A percentile compares a stretch with the other conserved stretches of the same genome.
phyloP scores from a whole-genome alignment of 2,113 vertebrate species.

The Tyto alba region DNA sequence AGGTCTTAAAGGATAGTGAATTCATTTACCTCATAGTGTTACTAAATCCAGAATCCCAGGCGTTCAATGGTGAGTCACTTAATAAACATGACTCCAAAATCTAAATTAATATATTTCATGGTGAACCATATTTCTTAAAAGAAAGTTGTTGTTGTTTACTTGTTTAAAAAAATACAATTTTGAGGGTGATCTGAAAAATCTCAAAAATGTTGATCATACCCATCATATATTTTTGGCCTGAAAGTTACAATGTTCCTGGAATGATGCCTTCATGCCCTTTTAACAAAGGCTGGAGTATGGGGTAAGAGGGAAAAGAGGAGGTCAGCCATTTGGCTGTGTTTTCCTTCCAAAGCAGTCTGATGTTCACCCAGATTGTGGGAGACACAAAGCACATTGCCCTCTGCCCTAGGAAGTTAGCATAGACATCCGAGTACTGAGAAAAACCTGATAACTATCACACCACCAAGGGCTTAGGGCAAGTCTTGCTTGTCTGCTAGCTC shows the following conservation, averaged over 20 bases:
- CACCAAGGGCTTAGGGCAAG: neutral
- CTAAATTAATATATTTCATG: neutral
- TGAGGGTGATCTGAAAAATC: neutral
- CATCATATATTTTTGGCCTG: neutral
- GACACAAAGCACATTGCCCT: neutral
- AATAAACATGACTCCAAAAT: neutral
- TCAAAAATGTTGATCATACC: neutral
- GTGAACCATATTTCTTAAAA: neutral
- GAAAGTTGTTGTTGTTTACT: neutral
- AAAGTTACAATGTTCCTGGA: neutral
- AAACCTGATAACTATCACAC: neutral
- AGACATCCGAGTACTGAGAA: neutral
- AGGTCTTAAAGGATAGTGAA: neutral
- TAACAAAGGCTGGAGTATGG: neutral
- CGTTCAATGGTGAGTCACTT: neutral
- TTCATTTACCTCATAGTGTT: too few species aligned
- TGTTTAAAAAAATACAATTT: neutral
- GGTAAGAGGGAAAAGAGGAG: neutral
- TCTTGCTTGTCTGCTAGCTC: neutral
- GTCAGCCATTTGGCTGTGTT: neutral
- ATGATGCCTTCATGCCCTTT: neutral
- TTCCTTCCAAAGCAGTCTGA: neutral
- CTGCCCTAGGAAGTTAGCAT: neutral
- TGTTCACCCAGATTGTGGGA: neutral
- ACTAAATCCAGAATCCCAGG: too few species aligned